Percentiles rank a stretch among this genome's conserved stretches.
These are phyloP conservation scores for Stenoptilia bipunctidactyla DNA, from an alignment of 2,888 invertebrate species.

Conservation along the genomic window DNA sequence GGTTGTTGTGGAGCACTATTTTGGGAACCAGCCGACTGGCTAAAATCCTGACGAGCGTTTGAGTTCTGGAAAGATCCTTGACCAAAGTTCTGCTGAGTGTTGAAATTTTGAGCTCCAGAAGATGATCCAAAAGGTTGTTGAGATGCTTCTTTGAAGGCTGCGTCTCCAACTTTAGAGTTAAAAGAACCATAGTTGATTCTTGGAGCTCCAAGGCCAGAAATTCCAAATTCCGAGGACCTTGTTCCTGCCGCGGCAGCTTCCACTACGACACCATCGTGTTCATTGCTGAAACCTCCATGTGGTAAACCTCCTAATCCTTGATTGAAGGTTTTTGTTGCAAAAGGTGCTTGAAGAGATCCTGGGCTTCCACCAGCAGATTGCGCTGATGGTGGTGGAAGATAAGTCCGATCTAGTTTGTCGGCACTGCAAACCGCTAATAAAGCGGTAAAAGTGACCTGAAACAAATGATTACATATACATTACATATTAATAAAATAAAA, in stretches of 20 bases:
- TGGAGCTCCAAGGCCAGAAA: slow-evolving; percentile 42
- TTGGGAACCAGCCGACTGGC: neutral
- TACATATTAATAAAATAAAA: too few relatives aligned
- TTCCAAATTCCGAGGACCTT: slow-evolving; percentile 31
- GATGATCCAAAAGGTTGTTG: slow-evolving; percentile 9
- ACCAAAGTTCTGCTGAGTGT: neutral
- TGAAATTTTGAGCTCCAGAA: neutral
- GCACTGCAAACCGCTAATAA: slow-evolving; percentile 44
- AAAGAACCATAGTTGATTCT: slow-evolving; percentile 48
- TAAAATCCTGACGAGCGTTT: slow-evolving; percentile 9
- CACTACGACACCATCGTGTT: slow-evolving; percentile 52
- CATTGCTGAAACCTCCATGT: slow-evolving; percentile 43
- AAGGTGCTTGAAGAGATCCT: slow-evolving; percentile 33
- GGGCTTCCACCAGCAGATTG: slow-evolving; percentile 42
- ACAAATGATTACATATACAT: too few relatives aligned
- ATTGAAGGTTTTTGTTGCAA: slow-evolving; percentile 23
- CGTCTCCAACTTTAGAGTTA: slow-evolving; percentile 54
- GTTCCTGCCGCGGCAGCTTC: slow-evolving; percentile 48
- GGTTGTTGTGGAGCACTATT: slow-evolving; percentile 7
- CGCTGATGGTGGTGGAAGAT: slow-evolving; percentile 44
- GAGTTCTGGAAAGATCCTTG: slow-evolving; percentile 4
- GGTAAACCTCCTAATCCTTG: slow-evolving; percentile 28
- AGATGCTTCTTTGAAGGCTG: slow-evolving; percentile 37
- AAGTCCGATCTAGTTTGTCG: slow-evolving; percentile 44
- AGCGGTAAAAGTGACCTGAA: slow-evolving; percentile 46